phyloP scores from a whole-genome alignment of 1,140 invertebrate species.

The Hermatobates lingyangjiaoensis region DNA sequence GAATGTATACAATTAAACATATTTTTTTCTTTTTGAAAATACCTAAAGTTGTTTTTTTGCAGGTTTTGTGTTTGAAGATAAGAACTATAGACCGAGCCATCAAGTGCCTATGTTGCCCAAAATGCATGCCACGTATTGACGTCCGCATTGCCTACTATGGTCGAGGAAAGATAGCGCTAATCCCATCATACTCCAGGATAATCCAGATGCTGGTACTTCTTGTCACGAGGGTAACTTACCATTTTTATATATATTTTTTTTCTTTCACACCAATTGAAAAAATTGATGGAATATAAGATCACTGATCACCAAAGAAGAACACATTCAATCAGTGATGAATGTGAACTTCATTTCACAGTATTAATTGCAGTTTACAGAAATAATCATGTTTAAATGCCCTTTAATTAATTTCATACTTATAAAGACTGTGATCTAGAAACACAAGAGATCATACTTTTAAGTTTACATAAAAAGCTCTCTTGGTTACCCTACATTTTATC shows the following conservation, averaged over 20 bases:
- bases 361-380: background rate
- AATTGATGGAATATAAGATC: background rate
- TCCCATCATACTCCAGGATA: background rate
- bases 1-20: too few relatives aligned
- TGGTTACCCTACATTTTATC: too few relatives aligned
- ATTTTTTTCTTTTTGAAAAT: too few relatives aligned
- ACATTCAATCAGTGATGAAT: background rate
- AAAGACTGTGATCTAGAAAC: too few relatives aligned
- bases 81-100: background rate
- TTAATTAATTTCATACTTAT: too few relatives aligned
- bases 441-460: too few relatives aligned
- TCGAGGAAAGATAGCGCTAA: background rate
- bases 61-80: background rate
- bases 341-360: background rate
- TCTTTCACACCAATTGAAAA: background rate
- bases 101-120: background rate
- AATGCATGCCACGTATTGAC: background rate
- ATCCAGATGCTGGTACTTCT: background rate
- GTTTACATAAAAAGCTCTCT: too few relatives aligned
- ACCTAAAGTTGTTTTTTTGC: background rate
- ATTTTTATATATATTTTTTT: background rate
- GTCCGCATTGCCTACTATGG: background rate
- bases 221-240: background rate
- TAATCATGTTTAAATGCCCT: background rate
- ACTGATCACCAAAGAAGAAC: background rate